A percentile compares a stretch with the other conserved stretches of the same genome.
Evolutionary conservation across 2,888 invertebrate species (phyloP).

Genomic region (Leptinotarsa tumamoca): DNA sequence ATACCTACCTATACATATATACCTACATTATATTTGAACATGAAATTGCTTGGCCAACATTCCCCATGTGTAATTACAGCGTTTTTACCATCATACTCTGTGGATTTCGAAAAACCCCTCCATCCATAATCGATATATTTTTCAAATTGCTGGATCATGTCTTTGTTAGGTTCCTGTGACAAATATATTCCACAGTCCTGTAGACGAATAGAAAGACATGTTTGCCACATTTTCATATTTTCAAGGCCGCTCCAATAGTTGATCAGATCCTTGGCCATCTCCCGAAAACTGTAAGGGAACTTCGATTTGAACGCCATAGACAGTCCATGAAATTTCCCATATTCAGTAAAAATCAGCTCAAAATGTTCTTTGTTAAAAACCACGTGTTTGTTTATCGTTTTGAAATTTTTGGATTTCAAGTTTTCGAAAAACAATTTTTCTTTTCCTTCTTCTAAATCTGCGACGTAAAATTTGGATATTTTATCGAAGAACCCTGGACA

Average conservation of each 20-base stretch:
- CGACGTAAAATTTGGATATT: constrained; percentile 29
- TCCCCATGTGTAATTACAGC: constrained; percentile 53
- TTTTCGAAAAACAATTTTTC: constrained; percentile 46
- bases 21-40: constrained; percentile 54
- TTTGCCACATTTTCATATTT: background rate
- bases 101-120: background rate
- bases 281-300: constrained; percentile 31
- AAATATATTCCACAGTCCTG: background rate
- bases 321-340: constrained; percentile 49
- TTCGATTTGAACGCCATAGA: constrained; percentile 46
- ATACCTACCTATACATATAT: too few species aligned
- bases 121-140: constrained; percentile 8
- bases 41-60: constrained; percentile 52
- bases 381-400: constrained; percentile 26
- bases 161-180: background rate
- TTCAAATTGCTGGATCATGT: constrained; percentile 5
- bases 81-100: constrained; percentile 7
- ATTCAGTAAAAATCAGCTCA: constrained; percentile 40
- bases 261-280: background rate
- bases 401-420: constrained; percentile 35
- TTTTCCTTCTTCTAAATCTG: background rate
- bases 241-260: background rate
- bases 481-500: background rate
- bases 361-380: constrained; percentile 47
- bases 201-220: background rate